phyloP scores from a whole-genome alignment of 2,113 vertebrate genomes.

The Sinocyclocheilus maitianheensis region DNA sequence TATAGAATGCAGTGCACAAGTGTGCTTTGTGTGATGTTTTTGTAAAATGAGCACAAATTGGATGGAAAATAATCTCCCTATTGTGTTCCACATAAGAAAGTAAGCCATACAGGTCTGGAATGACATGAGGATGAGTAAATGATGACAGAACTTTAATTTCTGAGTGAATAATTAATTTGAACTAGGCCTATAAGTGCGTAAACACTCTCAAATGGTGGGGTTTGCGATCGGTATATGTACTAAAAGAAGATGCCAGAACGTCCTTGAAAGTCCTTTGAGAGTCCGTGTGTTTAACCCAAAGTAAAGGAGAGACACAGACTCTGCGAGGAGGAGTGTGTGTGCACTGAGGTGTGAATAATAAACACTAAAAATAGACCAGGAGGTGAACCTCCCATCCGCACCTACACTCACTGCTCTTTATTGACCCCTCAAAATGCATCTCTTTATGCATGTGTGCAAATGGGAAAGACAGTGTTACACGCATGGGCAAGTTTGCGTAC shows the following conservation, averaged over 20 bases:
- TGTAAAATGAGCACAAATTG: background rate
- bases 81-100: background rate
- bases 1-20: background rate
- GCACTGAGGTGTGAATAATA: conserved; percentile 46
- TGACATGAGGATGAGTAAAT: background rate
- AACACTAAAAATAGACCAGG: conserved; percentile 52
- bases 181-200: background rate
- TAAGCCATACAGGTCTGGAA: background rate
- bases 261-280: conserved; percentile 68
- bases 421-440: conserved; percentile 35
- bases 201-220: background rate
- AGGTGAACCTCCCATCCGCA: conserved; percentile 50
- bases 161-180: background rate
- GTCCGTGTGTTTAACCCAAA: conserved; percentile 32
- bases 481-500: background rate
- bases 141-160: background rate
- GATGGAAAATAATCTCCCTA: background rate
- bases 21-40: background rate
- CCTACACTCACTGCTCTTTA: conserved; percentile 29
- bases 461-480: conserved; percentile 4
- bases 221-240: background rate
- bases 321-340: conserved; percentile 42
- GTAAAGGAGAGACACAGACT: conserved; percentile 23
- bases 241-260: conserved; percentile 57
- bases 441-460: conserved; percentile 10